These are phyloP conservation scores for Tridacna gigas DNA, from an alignment of 2,888 invertebrate genomes.

Conservation along the genomic window DNA sequence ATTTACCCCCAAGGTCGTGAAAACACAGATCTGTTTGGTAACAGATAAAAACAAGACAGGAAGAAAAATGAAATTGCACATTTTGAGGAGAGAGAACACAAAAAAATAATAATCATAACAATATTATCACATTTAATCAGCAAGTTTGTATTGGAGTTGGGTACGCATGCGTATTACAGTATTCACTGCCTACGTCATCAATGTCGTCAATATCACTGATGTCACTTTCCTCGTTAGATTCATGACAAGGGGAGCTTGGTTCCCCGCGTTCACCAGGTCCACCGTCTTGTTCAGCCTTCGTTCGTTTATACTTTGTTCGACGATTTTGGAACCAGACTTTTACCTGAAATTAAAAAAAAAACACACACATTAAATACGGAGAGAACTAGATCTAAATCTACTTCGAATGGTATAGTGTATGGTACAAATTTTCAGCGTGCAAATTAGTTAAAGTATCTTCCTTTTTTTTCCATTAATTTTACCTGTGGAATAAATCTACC, in stretches of 20 bases:
- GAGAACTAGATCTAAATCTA: no score
- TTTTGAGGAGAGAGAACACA: slow-evolving; percentile 19
- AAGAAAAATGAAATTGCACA: slow-evolving; percentile 32
- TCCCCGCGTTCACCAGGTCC: slow-evolving; percentile 51
- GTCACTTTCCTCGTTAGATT: slow-evolving; percentile 62
- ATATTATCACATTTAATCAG: slow-evolving; percentile 24
- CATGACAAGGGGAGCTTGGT: slow-evolving; percentile 25
- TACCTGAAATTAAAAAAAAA: slow-evolving; percentile 89
- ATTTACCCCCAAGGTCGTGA: no score
- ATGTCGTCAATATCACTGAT: slow-evolving; percentile 65
- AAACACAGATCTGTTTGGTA: no score
- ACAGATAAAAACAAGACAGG: background rate
- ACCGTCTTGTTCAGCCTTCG: slow-evolving; percentile 75
- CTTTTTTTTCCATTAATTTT: no score
- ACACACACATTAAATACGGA: no score
- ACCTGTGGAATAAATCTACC: no score
- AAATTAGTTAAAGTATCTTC: no score
- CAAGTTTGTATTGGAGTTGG: slow-evolving; percentile 56
- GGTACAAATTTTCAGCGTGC: no score
- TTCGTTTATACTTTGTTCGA: slow-evolving; percentile 96
- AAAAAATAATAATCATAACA: background rate
- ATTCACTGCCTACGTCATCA: slow-evolving; percentile 56
- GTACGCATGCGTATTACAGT: slow-evolving; percentile 52
- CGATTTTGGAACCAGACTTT: slow-evolving; percentile 99
- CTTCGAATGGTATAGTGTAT: no score